Percentiles rank a stretch among this genome's conserved stretches.
Evolutionary conservation across 2,888 invertebrate genomes (phyloP).

Genomic region (Sinelater perroti): DNA sequence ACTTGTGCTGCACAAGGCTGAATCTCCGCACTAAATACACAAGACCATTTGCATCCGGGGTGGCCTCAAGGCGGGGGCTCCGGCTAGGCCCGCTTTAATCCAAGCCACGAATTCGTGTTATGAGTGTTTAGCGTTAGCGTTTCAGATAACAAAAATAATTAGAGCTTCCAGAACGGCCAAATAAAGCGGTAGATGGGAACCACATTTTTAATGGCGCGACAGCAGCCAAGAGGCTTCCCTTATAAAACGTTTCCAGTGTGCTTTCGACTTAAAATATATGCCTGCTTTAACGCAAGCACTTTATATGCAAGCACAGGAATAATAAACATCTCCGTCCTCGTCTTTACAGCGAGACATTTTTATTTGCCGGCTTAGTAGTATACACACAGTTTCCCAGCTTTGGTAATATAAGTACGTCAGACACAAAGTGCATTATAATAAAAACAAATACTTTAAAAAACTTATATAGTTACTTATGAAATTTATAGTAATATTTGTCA

Average conservation of each 20-base stretch:
- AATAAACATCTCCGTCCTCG: background rate
- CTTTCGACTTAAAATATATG: slow-evolving; percentile 9
- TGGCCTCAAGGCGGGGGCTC: background rate
- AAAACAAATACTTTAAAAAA: too few species aligned
- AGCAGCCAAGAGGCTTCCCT: background rate
- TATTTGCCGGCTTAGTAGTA: background rate
- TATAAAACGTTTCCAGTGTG: background rate
- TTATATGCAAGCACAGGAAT: background rate
- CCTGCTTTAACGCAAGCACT: background rate
- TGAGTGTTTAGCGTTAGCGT: background rate
- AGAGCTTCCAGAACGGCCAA: slow-evolving; percentile 1
- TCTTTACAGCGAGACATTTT: background rate
- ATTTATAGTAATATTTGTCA: too few species aligned
- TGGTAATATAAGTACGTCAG: too few species aligned
- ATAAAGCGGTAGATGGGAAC: slow-evolving; percentile 1
- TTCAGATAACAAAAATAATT: slow-evolving; percentile 5
- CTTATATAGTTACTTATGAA: too few species aligned
- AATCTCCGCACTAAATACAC: slow-evolving; percentile 11
- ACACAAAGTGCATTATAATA: too few species aligned
- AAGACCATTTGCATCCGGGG: slow-evolving; percentile 4
- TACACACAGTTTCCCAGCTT: too few species aligned
- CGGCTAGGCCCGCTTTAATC: background rate
- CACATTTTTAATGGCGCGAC: slow-evolving; percentile 8
- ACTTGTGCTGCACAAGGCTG: slow-evolving; percentile 1
- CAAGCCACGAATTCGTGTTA: background rate